Base-by-base conservation (phyloP, 2,113 vertebrate genomes). In the Stigmatopora argus region DNA sequence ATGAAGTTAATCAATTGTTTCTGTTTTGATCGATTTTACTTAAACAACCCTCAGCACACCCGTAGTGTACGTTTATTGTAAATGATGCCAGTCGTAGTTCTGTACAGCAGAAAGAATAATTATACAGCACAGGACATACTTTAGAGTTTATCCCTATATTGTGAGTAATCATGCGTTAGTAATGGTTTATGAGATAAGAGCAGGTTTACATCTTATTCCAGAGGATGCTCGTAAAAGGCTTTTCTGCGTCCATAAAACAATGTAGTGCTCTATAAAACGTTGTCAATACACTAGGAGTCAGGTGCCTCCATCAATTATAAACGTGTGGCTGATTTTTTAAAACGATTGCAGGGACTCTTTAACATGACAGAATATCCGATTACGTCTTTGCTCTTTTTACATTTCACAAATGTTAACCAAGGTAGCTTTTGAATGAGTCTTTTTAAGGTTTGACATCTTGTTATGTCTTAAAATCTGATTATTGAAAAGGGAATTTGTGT, bases 281-380 rank as follows among this genome's bases (percentile, higher is more conserved):
- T 58, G 83, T 86, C 78, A 84, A 79, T 79, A 74, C 68, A n/a
- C 67, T 81, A 65, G 72, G 65, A 78, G 72, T 88, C 86, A 87
- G 82, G 78, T 62, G 86, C 82, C 72, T 78, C 72, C 68, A 75
- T 86, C 81, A 85, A 85, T 85, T 80, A 89, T 87, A 82, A 81
- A 88, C 74, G 72, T 70, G 83, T 77, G 64, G 65, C 12, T 64
- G 62, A 62, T 74, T 75, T 74, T 63, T 21, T 23, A 13, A 10
- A 0, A 72, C 67, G 52, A 52, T 74, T 44, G 64, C 73, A 61
- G 44, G 51, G 67, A 76, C 63, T 72, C 61, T 78, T 80, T 74
- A 71, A 74, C 66, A 63, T 61, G n/a, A 1, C 14, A 52, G 34
- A 48, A 56, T 65, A 69, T 21, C 79, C 70, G 75, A 69, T 67